A percentile compares a stretch with the other conserved stretches of the same genome.
These are phyloP conservation scores for Microctonus aethiopoides DNA, from an alignment of 2,888 invertebrate species.

Conservation along the genomic window DNA sequence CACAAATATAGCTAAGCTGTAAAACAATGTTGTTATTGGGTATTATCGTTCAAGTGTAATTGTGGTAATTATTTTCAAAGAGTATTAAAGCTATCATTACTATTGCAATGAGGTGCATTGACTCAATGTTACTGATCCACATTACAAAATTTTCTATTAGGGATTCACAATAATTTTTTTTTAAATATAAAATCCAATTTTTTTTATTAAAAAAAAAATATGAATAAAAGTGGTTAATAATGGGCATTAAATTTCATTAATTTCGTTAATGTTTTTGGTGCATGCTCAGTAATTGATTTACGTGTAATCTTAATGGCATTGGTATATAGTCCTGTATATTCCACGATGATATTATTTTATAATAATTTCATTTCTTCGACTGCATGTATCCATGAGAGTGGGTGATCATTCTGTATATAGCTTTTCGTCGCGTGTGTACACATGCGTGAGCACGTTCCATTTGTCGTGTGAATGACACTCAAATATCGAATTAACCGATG, in stretches of 20 bases:
- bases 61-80: constrained; percentile 41
- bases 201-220: no score
- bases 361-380: neutral
- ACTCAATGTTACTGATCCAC: constrained; percentile 33
- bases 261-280: neutral
- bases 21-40: constrained; percentile 40
- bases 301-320: neutral
- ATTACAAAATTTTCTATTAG: constrained; percentile 13
- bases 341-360: no score
- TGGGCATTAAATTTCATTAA: neutral
- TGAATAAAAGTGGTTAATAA: no score
- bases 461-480: neutral
- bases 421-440: neutral
- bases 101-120: constrained; percentile 42
- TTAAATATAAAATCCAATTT: no score
- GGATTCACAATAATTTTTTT: neutral
- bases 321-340: neutral
- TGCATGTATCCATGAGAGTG: neutral
- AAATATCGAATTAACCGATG: neutral
- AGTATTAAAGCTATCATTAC: constrained; percentile 46
- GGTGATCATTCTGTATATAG: neutral
- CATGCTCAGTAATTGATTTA: neutral
- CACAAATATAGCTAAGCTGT: constrained; percentile 11
- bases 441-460: neutral
- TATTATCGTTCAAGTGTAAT: constrained; percentile 41